Conservation (phyloP, 2,888 invertebrate species). For the Boloria selene region DNA sequence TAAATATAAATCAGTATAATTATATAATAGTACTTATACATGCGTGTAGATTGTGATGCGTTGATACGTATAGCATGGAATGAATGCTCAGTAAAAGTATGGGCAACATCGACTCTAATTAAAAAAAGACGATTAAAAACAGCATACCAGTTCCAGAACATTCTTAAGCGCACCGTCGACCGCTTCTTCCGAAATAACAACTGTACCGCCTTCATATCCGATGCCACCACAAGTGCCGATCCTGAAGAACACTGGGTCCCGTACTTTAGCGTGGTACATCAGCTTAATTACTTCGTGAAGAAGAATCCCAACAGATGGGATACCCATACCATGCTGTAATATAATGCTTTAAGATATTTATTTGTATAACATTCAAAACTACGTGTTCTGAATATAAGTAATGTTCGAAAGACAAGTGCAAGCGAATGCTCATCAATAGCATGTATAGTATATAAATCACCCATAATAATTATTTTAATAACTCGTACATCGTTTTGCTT, state of each 20-base stretch:
- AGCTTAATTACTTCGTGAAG: constrained; percentile 98
- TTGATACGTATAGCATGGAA: too few relatives aligned
- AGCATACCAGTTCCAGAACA: constrained; percentile 88
- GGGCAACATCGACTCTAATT: too few relatives aligned
- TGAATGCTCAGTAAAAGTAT: too few relatives aligned
- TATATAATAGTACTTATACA: neutral
- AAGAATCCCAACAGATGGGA: constrained; percentile 96
- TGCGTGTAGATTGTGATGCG: too few relatives aligned
- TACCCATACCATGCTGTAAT: constrained; percentile 97
- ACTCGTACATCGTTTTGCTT: too few relatives aligned
- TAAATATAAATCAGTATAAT: neutral
- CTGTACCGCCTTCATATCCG: constrained; percentile 95
- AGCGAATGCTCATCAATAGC: too few relatives aligned
- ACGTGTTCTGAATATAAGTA: too few relatives aligned
- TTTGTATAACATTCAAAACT: too few relatives aligned
- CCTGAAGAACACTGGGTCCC: constrained; percentile 95
- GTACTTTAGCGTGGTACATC: constrained; percentile 93
- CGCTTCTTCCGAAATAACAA: constrained; percentile 95
- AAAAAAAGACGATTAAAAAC: too few relatives aligned
- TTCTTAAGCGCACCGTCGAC: constrained; percentile 93
- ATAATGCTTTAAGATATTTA: neutral
- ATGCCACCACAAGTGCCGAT: constrained; percentile 97
- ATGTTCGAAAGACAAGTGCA: too few relatives aligned
- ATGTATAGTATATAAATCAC: too few relatives aligned
- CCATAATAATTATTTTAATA: too few relatives aligned